Evolutionary conservation across 2,888 invertebrate species (phyloP).

Genomic region (Volucella inanis): DNA sequence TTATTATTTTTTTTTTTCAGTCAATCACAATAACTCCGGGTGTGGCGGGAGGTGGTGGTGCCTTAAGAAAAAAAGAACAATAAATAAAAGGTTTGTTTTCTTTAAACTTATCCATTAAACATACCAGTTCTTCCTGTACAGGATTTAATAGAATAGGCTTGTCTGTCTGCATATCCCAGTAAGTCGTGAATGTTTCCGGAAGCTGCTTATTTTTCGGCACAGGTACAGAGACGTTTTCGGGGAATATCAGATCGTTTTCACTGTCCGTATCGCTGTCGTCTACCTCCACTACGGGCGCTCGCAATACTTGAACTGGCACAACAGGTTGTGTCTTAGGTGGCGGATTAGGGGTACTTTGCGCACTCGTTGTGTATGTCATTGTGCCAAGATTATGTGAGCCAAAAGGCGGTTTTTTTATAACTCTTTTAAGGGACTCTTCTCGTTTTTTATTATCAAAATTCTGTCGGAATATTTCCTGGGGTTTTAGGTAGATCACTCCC

Average conservation of each 20-base stretch:
- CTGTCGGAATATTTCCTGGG: slow-evolving; percentile 56
- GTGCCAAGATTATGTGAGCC: not conserved
- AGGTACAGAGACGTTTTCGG: slow-evolving; percentile 34
- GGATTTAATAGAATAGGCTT: slow-evolving; percentile 39
- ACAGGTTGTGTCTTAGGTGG: too few relatives aligned
- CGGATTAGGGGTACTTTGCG: not conserved
- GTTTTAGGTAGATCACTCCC: slow-evolving; percentile 65
- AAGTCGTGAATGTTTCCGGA: slow-evolving; percentile 55
- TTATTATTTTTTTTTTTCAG: not conserved
- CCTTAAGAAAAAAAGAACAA: slow-evolving; percentile 3
- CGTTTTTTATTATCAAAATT: not conserved
- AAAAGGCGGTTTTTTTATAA: not conserved
- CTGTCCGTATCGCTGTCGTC: slow-evolving; percentile 36
- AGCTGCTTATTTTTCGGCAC: slow-evolving; percentile 47
- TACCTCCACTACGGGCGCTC: not conserved
- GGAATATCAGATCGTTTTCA: slow-evolving; percentile 47
- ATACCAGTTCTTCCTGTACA: slow-evolving; percentile 8
- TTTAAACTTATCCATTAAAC: not conserved
- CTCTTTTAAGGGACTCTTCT: too few relatives aligned
- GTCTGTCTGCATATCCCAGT: slow-evolving; percentile 55
- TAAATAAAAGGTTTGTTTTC: too few relatives aligned
- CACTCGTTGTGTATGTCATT: not conserved
- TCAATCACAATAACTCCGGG: slow-evolving; percentile 48
- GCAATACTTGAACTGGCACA: not conserved
- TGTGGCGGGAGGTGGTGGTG: not conserved